phyloP scores from a whole-genome alignment of 2,113 vertebrate species.

The Aix galericulata region DNA sequence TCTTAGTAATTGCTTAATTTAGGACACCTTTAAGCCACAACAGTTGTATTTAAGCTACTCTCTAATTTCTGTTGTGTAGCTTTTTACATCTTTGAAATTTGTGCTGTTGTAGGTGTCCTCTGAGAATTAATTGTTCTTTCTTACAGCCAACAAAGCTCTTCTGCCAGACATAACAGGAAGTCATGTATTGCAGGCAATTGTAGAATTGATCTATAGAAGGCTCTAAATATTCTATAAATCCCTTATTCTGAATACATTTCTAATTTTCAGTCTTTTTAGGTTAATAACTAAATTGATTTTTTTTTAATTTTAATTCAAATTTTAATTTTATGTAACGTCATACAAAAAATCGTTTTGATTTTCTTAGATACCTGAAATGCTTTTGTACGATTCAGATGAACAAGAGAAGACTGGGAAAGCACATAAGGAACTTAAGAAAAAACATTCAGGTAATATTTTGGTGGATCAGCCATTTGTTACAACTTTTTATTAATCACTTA shows the following conservation, averaged over 20 bases:
- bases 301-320: not conserved
- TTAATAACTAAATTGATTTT: not conserved
- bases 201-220: not conserved
- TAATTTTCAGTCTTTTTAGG: not conserved
- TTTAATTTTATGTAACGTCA: rapidly evolving
- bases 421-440: slow-evolving; percentile 66
- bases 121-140: not conserved
- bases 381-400: slow-evolving; percentile 78
- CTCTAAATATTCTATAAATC: not conserved
- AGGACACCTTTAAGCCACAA: too few species aligned
- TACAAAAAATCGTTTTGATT: not conserved
- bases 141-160: not conserved
- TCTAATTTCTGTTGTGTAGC: too few species aligned
- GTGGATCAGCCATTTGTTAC: not conserved
- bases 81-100: not conserved
- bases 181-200: not conserved
- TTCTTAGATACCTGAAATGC: slow-evolving; percentile 92
- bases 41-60: too few species aligned
- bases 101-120: not conserved
- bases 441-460: slow-evolving; percentile 74
- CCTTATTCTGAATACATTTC: not conserved
- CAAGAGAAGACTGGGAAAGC: slow-evolving; percentile 70
- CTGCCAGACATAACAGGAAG: not conserved
- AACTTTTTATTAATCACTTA: not conserved
- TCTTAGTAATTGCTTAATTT: too few species aligned